Base-by-base conservation (phyloP, 1,140 invertebrate species). In the Heliothis virescens region DNA sequence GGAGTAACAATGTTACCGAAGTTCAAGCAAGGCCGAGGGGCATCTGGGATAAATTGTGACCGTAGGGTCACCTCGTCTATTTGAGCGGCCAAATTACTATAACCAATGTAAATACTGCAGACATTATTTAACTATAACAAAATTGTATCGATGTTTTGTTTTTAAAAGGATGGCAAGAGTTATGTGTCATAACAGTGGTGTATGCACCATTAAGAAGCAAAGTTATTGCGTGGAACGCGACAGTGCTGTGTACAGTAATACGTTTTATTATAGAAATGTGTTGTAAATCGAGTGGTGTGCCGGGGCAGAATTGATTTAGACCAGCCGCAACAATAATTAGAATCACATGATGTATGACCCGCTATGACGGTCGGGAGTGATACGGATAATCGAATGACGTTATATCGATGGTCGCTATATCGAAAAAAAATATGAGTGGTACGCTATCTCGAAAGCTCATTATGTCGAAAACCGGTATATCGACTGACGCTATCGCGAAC, bases 1-100 rank as follows among this genome's bases (percentile, higher is more conserved):
- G 81, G 84, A 83, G 86, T 93, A 93, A 93, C 90, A 90, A 85
- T 87, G 90, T 93, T 93, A 93, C 82, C 81, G 85, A 88, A 92
- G 88, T 91, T 92, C 87, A 88, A 86, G 83, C 86, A 88, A 87
- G 89, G 85, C 87, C 86, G 86, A 86, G 84, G 85, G 87, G 87
- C 84, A 87, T 88, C 79, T 78, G 81, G 86, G 83, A 79, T 85
- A 92, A 93, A 92, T 90, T 91, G 87, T 90, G 89, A 90, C 88
- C 90, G 86, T 91, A 91, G 86, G 90, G 88, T 90, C 87, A 90
- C 85, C 85, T 71, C 83, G 83, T 85, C 87, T 91, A 90, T 91
- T 90, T 91, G 86, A 85, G 73, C 81, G 83, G 74, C 83, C 75
- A 90, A 91, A 91, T 91, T 88, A 89, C 90, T 86, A 77, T 80